Percentiles rank a stretch among this genome's conserved stretches.
phyloP scores from a whole-genome alignment of 2,888 invertebrate species.

The Odontocolon sp. region DNA sequence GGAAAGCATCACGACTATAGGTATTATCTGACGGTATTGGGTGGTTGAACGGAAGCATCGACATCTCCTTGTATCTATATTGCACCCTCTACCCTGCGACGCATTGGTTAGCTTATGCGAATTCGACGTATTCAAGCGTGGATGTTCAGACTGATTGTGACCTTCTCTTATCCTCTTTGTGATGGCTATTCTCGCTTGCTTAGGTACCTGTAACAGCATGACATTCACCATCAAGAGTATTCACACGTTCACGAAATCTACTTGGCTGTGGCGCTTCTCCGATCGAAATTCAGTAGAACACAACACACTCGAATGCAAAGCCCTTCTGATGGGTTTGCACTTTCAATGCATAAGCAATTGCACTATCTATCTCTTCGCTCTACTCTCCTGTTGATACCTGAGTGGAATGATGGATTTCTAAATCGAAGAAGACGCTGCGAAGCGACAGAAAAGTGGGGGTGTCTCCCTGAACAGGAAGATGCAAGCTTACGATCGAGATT shows the following conservation, averaged over 20 bases:
- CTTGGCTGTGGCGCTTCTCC: not conserved
- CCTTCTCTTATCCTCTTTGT: not conserved
- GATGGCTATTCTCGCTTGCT: not conserved
- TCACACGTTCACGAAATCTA: too few relatives aligned
- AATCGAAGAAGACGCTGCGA: not conserved
- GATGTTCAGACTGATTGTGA: too few relatives aligned
- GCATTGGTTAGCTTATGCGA: too few relatives aligned
- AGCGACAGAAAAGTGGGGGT: not conserved
- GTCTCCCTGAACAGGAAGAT: too few relatives aligned
- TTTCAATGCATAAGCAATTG: slow-evolving; percentile 18
- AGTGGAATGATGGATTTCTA: slow-evolving; percentile 22
- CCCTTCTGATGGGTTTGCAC: slow-evolving; percentile 9
- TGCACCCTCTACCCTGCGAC: too few relatives aligned
- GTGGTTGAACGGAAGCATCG: too few relatives aligned
- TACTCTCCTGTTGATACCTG: not conserved
- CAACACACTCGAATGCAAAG: not conserved
- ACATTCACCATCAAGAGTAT: too few relatives aligned
- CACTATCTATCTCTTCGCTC: slow-evolving; percentile 9
- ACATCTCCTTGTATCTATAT: too few relatives aligned
- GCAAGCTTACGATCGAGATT: slow-evolving; percentile 22
- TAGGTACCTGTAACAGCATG: too few relatives aligned
- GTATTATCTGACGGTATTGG: too few relatives aligned
- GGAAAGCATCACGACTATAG: too few relatives aligned
- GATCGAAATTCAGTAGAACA: not conserved
- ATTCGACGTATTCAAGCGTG: too few relatives aligned